phyloP scores from a whole-genome alignment of 1,140 invertebrate species.

The Bombus difficillimus region DNA sequence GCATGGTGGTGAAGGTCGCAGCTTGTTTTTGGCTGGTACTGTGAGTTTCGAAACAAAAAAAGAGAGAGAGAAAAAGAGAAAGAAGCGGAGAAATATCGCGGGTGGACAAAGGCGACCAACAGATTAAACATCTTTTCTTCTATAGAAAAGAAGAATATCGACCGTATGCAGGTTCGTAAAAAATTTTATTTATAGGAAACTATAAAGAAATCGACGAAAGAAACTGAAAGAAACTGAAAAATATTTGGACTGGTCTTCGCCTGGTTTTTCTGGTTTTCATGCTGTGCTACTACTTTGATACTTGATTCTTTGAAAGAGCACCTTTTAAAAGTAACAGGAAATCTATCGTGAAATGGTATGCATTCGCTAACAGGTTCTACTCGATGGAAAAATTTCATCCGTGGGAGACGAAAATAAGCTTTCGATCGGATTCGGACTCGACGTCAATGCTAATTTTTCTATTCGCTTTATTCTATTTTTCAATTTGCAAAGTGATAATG shows the following conservation, averaged over 20 bases:
- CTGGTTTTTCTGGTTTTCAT: constrained; percentile 39
- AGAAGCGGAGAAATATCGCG: not conserved
- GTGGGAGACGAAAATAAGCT: not conserved
- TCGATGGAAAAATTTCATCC: not conserved
- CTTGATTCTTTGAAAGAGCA: not conserved
- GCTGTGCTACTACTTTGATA: not conserved
- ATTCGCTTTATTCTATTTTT: too few relatives aligned
- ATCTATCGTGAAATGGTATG: constrained; percentile 15
- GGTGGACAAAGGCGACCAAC: not conserved
- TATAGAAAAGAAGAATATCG: not conserved
- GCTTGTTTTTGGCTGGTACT: not conserved
- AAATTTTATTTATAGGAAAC: constrained; percentile 21
- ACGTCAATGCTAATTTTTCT: too few relatives aligned
- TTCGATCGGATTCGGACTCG: too few relatives aligned
- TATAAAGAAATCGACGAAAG: not conserved
- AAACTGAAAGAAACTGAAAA: not conserved
- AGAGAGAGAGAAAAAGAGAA: not conserved
- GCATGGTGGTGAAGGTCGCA: constrained; percentile 6
- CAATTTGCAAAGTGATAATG: not conserved
- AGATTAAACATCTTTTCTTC: not conserved
- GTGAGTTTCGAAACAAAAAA: constrained; percentile 7
- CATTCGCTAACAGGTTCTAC: not conserved
- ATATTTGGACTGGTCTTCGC: constrained; percentile 20
- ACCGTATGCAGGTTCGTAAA: not conserved
- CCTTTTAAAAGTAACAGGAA: constrained; percentile 8